A percentile compares a stretch with the other conserved stretches of the same genome.
Evolutionary conservation across 2,113 vertebrate genomes (phyloP).

Genomic region (Thamnophis sirtalis): DNA sequence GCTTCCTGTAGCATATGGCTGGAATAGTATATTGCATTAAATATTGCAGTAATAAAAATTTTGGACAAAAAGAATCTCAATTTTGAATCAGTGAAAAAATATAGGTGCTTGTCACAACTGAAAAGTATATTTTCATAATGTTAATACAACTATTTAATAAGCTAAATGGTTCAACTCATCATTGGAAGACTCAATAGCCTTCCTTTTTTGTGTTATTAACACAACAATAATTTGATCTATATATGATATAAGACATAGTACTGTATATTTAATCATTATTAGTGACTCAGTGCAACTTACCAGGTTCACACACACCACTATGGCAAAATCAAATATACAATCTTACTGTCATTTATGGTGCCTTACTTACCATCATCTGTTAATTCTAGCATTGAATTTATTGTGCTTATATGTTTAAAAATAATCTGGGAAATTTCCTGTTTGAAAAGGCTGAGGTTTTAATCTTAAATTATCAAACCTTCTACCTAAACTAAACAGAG

Average conservation of each 20-base stretch:
- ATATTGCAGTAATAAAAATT: neutral
- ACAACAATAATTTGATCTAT: neutral
- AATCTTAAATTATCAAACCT: neutral
- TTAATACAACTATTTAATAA: neutral
- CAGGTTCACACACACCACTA: neutral
- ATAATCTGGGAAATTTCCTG: neutral
- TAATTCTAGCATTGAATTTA: neutral
- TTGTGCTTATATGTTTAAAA: neutral
- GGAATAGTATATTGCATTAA: neutral
- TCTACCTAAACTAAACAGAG: neutral
- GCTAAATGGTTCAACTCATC: neutral
- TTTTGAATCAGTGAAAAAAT: neutral
- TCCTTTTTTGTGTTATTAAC: neutral
- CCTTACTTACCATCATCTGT: neutral
- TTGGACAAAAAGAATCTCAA: neutral
- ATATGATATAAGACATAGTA: neutral
- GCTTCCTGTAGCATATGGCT: neutral
- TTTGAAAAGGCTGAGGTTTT: neutral
- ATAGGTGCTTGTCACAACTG: neutral
- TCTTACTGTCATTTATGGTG: neutral
- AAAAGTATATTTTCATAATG: neutral
- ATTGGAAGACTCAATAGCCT: neutral
- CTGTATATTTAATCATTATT: neutral
- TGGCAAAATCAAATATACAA: neutral
- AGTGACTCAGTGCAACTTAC: neutral